Conservation (phyloP, 2,888 invertebrate genomes). For the Epinotia bilunana region DNA sequence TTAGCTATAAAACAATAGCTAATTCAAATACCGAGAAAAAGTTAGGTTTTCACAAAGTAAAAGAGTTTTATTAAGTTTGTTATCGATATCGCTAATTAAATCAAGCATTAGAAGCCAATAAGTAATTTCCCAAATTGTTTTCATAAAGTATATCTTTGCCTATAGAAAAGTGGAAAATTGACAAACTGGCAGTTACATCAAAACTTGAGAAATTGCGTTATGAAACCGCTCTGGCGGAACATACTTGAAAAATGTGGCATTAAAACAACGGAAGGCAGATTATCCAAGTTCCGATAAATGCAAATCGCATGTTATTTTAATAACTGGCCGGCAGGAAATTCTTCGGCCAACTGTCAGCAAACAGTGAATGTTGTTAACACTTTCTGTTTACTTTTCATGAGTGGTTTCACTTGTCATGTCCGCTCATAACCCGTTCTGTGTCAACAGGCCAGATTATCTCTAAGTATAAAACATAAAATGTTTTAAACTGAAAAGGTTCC, state of each 20-base stretch:
- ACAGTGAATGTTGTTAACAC: constrained; percentile 44
- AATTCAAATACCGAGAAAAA: too few relatives aligned
- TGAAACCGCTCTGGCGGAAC: not conserved
- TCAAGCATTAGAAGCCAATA: not conserved
- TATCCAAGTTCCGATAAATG: constrained; percentile 31
- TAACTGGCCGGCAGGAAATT: constrained; percentile 40
- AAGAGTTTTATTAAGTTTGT: too few relatives aligned
- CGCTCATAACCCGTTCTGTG: constrained; percentile 36
- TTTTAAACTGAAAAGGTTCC: not conserved
- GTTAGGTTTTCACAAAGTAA: too few relatives aligned
- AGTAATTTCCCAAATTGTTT: not conserved
- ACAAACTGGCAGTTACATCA: not conserved
- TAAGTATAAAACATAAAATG: constrained; percentile 8
- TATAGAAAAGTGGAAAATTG: not conserved
- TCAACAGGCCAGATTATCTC: constrained; percentile 30
- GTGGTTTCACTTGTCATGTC: constrained; percentile 46
- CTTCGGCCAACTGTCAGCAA: constrained; percentile 31
- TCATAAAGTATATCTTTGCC: not conserved
- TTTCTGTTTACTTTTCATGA: constrained; percentile 44
- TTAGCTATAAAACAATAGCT: too few relatives aligned
- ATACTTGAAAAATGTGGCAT: constrained; percentile 9
- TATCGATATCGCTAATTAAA: too few relatives aligned
- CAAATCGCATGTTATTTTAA: constrained; percentile 37
- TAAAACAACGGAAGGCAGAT: constrained; percentile 29
- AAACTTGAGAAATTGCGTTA: not conserved